Conservation (phyloP, 2,888 invertebrate genomes). For the Trachelus troglodyta region DNA sequence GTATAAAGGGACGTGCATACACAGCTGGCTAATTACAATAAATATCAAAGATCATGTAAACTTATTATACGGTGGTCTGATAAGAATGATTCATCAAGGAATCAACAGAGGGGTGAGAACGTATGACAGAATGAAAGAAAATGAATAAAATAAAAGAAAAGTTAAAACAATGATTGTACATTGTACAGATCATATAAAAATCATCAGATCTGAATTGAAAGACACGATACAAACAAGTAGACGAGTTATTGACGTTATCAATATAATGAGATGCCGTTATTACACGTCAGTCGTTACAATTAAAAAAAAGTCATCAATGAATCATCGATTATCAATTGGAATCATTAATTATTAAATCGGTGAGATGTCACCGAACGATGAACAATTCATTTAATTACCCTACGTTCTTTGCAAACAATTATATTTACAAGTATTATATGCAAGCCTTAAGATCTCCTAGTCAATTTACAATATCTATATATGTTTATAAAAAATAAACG, state of each 20-base stretch:
- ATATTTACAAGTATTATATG: conserved; percentile 1
- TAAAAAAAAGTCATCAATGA: background rate
- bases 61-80: background rate
- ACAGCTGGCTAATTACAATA: conserved; percentile 18
- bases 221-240: background rate
- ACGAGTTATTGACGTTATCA: background rate
- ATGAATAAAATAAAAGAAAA: background rate
- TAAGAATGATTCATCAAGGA: background rate
- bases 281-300: background rate
- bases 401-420: background rate
- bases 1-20: conserved; percentile 10
- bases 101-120: background rate
- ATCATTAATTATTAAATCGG: background rate
- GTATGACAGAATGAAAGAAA: background rate
- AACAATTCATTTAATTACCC: background rate
- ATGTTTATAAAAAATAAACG: conserved; percentile 45
- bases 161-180: background rate
- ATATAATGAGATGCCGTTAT: background rate
- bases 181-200: background rate
- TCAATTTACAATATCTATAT: conserved; percentile 36
- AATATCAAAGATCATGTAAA: conserved; percentile 24
- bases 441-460: conserved; percentile 8
- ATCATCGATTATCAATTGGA: background rate
- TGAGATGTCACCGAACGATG: background rate
- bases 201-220: background rate